A percentile compares a stretch with the other conserved stretches of the same genome.
These are phyloP conservation scores for Zophobas morio DNA, from an alignment of 1,140 invertebrate genomes.

Conservation along the genomic window DNA sequence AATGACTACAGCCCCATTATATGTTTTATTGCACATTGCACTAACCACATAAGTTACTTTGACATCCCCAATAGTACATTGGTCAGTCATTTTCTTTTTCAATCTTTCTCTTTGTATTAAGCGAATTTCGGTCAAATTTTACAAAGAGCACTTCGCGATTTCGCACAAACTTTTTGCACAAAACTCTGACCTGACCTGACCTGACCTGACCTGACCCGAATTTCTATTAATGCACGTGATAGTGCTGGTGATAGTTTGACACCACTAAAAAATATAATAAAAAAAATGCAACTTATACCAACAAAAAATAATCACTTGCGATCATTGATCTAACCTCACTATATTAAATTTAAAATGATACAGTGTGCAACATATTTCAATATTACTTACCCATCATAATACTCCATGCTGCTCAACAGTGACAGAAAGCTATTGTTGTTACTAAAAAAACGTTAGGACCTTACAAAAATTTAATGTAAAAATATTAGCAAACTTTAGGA, in stretches of 20 bases:
- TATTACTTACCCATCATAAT: constrained; percentile 24
- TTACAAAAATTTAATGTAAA: constrained; percentile 17
- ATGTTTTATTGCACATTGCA: background rate
- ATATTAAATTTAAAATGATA: constrained; percentile 24
- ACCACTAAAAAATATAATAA: constrained; percentile 26
- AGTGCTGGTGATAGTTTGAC: constrained; percentile 6
- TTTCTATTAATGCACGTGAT: background rate
- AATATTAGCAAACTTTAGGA: constrained; percentile 6
- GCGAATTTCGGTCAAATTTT: background rate
- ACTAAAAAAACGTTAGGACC: constrained; percentile 26
- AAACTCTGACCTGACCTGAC: too few relatives aligned
- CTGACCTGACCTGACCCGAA: too few relatives aligned
- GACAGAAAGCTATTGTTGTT: constrained; percentile 22
- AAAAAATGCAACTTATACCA: constrained; percentile 30
- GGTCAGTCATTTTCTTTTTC: constrained; percentile 1
- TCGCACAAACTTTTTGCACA: too few relatives aligned
- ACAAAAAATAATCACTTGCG: constrained; percentile 26
- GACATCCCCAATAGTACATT: background rate
- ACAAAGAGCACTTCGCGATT: too few relatives aligned
- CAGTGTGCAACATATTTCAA: constrained; percentile 22
- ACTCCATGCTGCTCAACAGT: constrained; percentile 20
- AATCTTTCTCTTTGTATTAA: background rate
- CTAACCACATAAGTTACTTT: constrained; percentile 1
- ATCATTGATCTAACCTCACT: constrained; percentile 24
- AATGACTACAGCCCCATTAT: background rate